These are phyloP conservation scores for Yponomeuta cagnagella DNA, from an alignment of 2,888 invertebrate genomes.

Conservation along the genomic window DNA sequence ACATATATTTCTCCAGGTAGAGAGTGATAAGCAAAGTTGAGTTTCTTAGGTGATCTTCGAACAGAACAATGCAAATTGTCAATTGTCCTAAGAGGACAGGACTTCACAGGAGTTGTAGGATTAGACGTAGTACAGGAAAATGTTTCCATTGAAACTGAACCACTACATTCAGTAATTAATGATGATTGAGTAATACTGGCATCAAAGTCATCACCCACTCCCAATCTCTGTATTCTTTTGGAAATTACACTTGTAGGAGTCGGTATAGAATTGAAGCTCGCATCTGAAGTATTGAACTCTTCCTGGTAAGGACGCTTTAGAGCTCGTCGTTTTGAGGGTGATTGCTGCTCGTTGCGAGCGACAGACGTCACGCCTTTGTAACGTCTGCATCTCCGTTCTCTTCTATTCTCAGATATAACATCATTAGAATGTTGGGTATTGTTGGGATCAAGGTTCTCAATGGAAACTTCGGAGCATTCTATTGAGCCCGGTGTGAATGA, in stretches of 20 bases:
- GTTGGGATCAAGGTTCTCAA: constrained; percentile 31
- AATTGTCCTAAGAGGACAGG: constrained; percentile 21
- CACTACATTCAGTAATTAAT: constrained; percentile 1
- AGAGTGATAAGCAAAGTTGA: constrained; percentile 57
- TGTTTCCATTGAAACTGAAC: not conserved
- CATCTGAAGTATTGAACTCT: constrained; percentile 34
- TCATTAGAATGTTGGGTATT: not conserved
- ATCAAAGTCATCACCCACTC: constrained; percentile 42
- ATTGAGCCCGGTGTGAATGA: constrained; percentile 58
- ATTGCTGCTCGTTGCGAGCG: constrained; percentile 21
- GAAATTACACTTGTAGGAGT: constrained; percentile 64
- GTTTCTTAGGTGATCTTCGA: constrained; percentile 48
- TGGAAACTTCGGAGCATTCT: constrained; percentile 47
- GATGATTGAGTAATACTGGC: constrained; percentile 17
- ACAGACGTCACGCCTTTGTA: not conserved
- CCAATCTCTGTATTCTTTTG: constrained; percentile 53
- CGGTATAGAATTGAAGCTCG: constrained; percentile 33
- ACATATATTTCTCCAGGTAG: constrained; percentile 50
- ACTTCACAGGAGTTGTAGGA: constrained; percentile 61
- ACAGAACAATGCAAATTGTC: constrained; percentile 32
- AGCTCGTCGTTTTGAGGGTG: constrained; percentile 46
- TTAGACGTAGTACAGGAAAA: constrained; percentile 35
- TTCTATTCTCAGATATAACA: not conserved
- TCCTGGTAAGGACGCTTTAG: constrained; percentile 49
- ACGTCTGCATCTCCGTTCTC: constrained; percentile 2